These are phyloP conservation scores for Sebastes diploproa DNA, from an alignment of 2,797 vertebrate species.

Conservation along the genomic window DNA sequence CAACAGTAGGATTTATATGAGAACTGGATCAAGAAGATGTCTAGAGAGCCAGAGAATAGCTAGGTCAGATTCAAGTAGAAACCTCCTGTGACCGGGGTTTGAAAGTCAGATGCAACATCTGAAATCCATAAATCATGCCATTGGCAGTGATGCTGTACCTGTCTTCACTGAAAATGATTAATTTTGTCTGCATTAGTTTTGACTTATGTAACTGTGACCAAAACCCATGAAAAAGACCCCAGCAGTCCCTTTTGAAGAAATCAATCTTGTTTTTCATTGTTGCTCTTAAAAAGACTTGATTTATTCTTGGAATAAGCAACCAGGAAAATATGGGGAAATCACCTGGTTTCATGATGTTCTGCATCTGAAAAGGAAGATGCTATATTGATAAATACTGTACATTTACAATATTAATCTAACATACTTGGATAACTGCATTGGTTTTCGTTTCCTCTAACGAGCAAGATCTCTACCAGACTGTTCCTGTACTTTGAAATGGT, in stretches of 20 bases:
- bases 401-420: not conserved
- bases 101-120: slow-evolving; percentile 37
- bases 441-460: slow-evolving; percentile 3
- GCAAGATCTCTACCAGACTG: not conserved
- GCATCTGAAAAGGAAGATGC: slow-evolving; percentile 6
- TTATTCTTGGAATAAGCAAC: slow-evolving; percentile 4
- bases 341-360: not conserved
- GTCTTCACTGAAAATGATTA: slow-evolving; percentile 11
- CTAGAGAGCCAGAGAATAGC: not conserved
- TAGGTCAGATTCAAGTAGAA: slow-evolving; percentile 3
- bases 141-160: slow-evolving; percentile 12
- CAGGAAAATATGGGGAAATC: not conserved
- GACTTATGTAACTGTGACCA: slow-evolving; percentile 29
- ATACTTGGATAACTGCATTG: not conserved
- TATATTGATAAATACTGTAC: not conserved
- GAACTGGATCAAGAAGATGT: not conserved
- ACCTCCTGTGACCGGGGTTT: not conserved
- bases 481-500: slow-evolving; percentile 5
- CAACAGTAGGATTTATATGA: slow-evolving; percentile 1
- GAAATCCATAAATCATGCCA: slow-evolving; percentile 33
- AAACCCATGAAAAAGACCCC: slow-evolving; percentile 15
- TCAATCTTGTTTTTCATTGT: slow-evolving; percentile 2
- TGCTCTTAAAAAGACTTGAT: not conserved
- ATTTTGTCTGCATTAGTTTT: slow-evolving; percentile 23
- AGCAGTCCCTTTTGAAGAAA: slow-evolving; percentile 12